Base-by-base conservation (phyloP, 2,113 vertebrate genomes). In the Lepisosteus oculatus region DNA sequence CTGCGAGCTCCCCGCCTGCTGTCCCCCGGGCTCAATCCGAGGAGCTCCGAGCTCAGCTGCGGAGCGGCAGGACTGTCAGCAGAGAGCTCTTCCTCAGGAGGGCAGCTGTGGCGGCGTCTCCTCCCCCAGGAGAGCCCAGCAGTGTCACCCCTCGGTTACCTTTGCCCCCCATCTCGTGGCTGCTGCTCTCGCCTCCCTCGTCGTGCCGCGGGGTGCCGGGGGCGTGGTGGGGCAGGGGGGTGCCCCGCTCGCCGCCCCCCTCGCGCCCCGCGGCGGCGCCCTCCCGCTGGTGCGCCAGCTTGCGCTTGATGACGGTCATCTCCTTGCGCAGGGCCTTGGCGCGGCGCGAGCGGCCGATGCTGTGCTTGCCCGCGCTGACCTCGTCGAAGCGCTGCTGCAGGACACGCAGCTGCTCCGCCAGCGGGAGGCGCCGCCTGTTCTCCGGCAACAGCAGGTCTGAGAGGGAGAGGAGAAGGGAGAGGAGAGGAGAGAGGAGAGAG, bases 321-420 rank as follows among this genome's bases (percentile, higher is more conserved):
- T 99, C 97, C 75, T 98, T 99, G 72, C 95, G 93, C 84, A 99
- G 94, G 83, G 97, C 96, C 86, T 99, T 99, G 81, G 95, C 96
- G 7, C 95, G 89, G 3, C 96, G 93, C 0, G 95, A 97, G 68
- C 95, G 95, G 13, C 95, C 95, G 6, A 96, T 95, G 74, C 94
- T 98, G 87, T 97, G 97, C 81, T 97, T 98, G 68, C 95, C 93
- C 0, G 94, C 85, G 0, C 90, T 95, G 79, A 95, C 95, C 77
- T 96, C 95, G 0, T 97, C 94, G 0, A 97, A 92, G 8, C 91
- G 90, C 13, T 88, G 90, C 72, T 97, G 89, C 84, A 99, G 85
- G 87, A 96, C 83, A 77, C 92, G 95, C 45, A 99, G 88, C 91
- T 99, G 98, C 80, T 99, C 98, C 66, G 98, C 96, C 76, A 96